Conservation (phyloP, 2,888 invertebrate genomes). For the Geophilus truncorum region DNA sequence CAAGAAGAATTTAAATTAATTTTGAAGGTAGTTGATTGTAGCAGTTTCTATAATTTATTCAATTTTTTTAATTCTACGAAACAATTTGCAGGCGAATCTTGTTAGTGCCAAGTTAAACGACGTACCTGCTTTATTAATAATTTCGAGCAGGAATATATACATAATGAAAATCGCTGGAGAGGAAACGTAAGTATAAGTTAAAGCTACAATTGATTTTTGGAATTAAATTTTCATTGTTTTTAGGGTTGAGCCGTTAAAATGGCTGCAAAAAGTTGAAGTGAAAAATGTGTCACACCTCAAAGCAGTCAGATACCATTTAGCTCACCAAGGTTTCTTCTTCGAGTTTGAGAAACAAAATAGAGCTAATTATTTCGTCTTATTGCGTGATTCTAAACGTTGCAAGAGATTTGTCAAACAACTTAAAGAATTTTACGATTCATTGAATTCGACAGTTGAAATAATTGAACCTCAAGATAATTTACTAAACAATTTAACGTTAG, state of each 20-base stretch:
- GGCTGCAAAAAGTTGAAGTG: background rate
- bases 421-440: background rate
- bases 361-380: slow-evolving; percentile 29
- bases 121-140: slow-evolving; percentile 18
- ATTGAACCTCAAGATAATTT: background rate
- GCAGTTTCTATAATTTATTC: background rate
- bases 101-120: background rate
- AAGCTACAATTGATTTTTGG: too few species aligned
- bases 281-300: background rate
- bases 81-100: background rate
- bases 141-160: slow-evolving; percentile 30
- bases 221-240: too few species aligned
- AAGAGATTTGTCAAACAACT: slow-evolving; percentile 18
- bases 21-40: slow-evolving; percentile 34
- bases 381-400: slow-evolving; percentile 35
- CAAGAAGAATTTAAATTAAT: slow-evolving; percentile 34
- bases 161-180: slow-evolving; percentile 34
- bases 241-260: background rate
- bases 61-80: background rate
- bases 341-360: slow-evolving; percentile 32
- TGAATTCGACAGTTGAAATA: background rate
- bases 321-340: slow-evolving; percentile 33
- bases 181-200: slow-evolving; percentile 34
- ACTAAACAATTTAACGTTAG: background rate
- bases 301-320: background rate